Conservation (phyloP, 2,113 vertebrate genomes). For the Sphyrna mokarran region DNA sequence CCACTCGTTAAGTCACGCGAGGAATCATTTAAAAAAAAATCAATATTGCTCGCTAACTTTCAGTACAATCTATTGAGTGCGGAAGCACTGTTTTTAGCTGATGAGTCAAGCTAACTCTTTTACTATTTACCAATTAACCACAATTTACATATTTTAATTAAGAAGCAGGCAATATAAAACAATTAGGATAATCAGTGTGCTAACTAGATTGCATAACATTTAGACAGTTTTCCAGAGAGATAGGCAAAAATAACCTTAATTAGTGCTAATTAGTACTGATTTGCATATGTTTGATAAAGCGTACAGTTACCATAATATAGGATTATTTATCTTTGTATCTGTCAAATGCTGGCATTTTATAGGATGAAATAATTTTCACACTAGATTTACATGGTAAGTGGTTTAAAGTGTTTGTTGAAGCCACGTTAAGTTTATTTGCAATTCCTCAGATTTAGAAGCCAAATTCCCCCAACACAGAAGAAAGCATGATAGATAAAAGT, state of each 20-base stretch:
- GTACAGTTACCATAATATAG: slow-evolving; percentile 70
- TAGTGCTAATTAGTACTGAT: slow-evolving; percentile 87
- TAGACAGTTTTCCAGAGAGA: slow-evolving; percentile 77
- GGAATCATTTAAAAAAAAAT: neutral
- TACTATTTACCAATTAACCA: slow-evolving; percentile 81
- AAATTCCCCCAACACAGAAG: neutral
- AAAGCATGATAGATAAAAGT: slow-evolving; percentile 55
- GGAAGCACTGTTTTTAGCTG: slow-evolving; percentile 39
- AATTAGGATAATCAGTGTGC: slow-evolving; percentile 81
- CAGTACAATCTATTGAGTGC: neutral
- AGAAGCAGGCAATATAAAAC: slow-evolving; percentile 82
- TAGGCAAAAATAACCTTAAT: slow-evolving; percentile 78
- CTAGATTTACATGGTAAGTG: slow-evolving; percentile 61
- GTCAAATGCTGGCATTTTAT: slow-evolving; percentile 65
- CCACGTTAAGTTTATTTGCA: slow-evolving; percentile 43
- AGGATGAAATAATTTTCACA: slow-evolving; percentile 63
- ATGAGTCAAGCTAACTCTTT: slow-evolving; percentile 75
- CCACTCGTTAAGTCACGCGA: neutral
- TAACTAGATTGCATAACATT: slow-evolving; percentile 90
- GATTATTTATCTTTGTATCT: slow-evolving; percentile 74
- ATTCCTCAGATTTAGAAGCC: neutral
- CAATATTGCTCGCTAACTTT: slow-evolving; percentile 12
- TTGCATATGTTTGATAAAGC: slow-evolving; percentile 89
- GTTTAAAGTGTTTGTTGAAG: slow-evolving; percentile 56
- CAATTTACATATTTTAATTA: slow-evolving; percentile 89